Base-by-base conservation (phyloP, 2,797 vertebrate species). In the Sphenopsis melanotis region DNA sequence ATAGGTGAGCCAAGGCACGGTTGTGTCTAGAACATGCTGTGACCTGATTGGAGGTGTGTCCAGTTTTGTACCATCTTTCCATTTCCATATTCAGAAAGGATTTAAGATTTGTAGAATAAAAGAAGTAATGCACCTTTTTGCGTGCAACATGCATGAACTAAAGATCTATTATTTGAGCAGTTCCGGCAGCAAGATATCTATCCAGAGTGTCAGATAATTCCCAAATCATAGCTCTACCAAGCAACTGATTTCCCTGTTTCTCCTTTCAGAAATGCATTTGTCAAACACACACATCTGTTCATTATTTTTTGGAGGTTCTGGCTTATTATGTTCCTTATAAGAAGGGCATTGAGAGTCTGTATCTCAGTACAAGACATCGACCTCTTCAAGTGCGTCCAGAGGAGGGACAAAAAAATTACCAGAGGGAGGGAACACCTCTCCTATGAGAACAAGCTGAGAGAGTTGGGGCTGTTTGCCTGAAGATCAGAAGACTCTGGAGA, bases 1-100 rank as follows among this genome's bases (percentile, higher is more conserved):
- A 36, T 1, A 41, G 9, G 20, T 52, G 24, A 69, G 7, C 20
- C 17, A 63, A 34, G 34, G 8, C 24, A 37, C 0, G 0, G 5
- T 10, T 34, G 9, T 29, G 23, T 22, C 6, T 32, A 47, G 23
- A 78, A 12, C 11, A n/a, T 34, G 12, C 3, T 56, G 32, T 56
- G 42, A 11, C 11, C 21, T 34, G 23, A 26, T 8, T 41, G 30
- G 7, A 21, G 1, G 1, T 46, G 1, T 30, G 46, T 44, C 46
- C 17, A 44, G 4, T 29, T 60, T 70, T 70, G 15, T 22, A 29
- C 18, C 12, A 30, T 39, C 23, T 55, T 72, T 21, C 14, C 11
- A 30, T 78, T 74, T 37, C 23, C 12, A 59, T 11, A 2, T 4
- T 55, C n/a, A 82, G 56, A 85, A 47, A 88, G 4, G 7, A 34